These are phyloP conservation scores for Hydropsyche tenuis DNA, from an alignment of 1,140 invertebrate genomes.

Conservation along the genomic window DNA sequence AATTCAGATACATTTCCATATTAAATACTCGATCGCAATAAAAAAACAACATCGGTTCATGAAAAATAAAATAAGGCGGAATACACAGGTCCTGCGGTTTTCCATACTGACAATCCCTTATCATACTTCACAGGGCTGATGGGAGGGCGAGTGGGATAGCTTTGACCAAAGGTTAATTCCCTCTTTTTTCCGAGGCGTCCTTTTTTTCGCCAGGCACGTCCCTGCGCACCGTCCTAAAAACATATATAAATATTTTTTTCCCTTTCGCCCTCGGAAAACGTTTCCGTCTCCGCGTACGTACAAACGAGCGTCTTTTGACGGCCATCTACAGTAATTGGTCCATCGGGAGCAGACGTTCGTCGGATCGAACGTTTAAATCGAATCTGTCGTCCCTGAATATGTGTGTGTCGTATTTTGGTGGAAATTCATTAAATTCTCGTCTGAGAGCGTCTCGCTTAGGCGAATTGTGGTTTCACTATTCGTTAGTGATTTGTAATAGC, in stretches of 20 bases:
- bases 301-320: neutral
- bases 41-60: no score
- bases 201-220: neutral
- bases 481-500: no score
- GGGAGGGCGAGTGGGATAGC: neutral
- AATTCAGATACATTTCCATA: no score
- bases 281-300: neutral
- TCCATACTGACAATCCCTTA: neutral
- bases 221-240: neutral
- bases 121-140: neutral
- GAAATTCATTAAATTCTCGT: conserved; percentile 17
- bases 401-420: neutral
- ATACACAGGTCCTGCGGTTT: neutral
- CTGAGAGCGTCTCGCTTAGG: no score
- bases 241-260: neutral
- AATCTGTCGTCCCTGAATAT: neutral
- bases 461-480: no score
- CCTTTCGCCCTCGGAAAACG: neutral
- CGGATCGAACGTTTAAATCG: neutral
- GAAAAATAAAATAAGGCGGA: no score
- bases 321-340: neutral
- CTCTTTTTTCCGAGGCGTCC: neutral
- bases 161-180: conserved; percentile 7
- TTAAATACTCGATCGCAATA: no score
- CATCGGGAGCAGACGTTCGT: neutral